Base-by-base conservation (phyloP, 2,797 vertebrate species). In the Chaenodraco wilsoni region DNA sequence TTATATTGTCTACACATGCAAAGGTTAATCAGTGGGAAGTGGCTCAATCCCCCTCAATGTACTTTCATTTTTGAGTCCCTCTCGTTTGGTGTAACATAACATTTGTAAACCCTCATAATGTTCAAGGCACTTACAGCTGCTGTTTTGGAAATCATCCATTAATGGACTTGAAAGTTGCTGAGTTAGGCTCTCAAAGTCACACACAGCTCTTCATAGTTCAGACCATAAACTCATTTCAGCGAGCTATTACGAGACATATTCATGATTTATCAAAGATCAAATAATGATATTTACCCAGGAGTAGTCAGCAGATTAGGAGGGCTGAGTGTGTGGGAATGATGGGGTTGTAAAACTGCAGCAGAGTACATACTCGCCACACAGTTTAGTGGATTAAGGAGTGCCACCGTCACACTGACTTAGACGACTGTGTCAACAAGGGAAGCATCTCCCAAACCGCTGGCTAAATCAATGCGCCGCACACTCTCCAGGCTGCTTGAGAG, bases 341-440 rank as follows among this genome's bases (percentile, higher is more conserved):
- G 69, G 74, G 75, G 82, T 81, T 87, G 83, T 91, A 88, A 93
- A 93, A 89, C 67, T 69, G 81, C 69, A 0, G 78, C 86, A 31
- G 77, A 87, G 91, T 83, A 86, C 91, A 91, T 85, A 78, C 71
- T 81, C 52, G 65, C 81, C 75, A 81, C 81, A 87, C 87, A 78
- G 87, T 92, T 92, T 90, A 93, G 91, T 92, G 88, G 92, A 94
- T 94, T 94, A 95, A 89, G 88, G 78, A 92, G 87, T 87, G 82
- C 81, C 87, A 78, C 79, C 74, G 90, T 90, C 91, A 88, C 87
- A 83, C 90, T 92, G 74, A 78, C 90, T 91, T 88, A 92, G 86
- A 92, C 68, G 76, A 81, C 90, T 92, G 87, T 94, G 92, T 95
- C 93, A 94, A 95, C 94, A 94, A 86, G 84, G 77, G 79, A 78